phyloP scores from a whole-genome alignment of 1,140 invertebrate species.

The Nasonia giraulti region DNA sequence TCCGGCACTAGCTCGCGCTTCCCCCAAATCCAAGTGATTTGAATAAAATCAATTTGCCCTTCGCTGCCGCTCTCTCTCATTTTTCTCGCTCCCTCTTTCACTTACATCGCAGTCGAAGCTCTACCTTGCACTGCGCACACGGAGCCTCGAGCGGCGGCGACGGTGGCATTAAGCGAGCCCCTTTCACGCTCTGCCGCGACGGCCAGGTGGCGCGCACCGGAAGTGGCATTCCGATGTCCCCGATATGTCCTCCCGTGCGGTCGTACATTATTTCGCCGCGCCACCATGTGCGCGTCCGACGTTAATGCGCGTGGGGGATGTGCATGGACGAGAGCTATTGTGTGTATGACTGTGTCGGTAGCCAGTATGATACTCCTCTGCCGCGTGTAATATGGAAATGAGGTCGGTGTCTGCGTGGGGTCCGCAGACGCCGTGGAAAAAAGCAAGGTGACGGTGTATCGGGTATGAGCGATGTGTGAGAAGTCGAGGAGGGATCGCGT shows the following conservation, averaged over 20 bases:
- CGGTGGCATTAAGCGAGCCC: neutral
- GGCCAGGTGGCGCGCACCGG: conserved; percentile 58
- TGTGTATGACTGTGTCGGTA: neutral
- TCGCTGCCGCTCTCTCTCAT: conserved; percentile 7
- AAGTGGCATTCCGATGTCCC: conserved; percentile 66
- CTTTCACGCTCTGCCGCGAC: conserved; percentile 23
- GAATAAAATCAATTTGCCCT: conserved; percentile 49
- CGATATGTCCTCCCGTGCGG: conserved; percentile 32
- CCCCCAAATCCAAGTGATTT: conserved; percentile 30
- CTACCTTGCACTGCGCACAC: neutral
- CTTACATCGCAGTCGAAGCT: neutral
- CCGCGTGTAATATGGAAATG: conserved; percentile 60
- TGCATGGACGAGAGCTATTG: neutral
- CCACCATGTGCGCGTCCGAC: conserved; percentile 35
- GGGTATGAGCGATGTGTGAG: neutral
- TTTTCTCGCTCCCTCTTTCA: neutral
- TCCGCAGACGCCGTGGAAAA: neutral
- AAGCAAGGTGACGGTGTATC: neutral
- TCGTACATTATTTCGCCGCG: conserved; percentile 7
- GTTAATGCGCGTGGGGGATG: neutral
- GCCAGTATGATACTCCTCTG: neutral
- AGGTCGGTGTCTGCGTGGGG: conserved; percentile 55
- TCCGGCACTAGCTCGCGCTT: neutral
- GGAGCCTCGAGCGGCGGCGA: no score
- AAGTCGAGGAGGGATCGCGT: neutral